These are phyloP conservation scores for Silurus aristotelis DNA, from an alignment of 2,797 vertebrate genomes.

Conservation along the genomic window DNA sequence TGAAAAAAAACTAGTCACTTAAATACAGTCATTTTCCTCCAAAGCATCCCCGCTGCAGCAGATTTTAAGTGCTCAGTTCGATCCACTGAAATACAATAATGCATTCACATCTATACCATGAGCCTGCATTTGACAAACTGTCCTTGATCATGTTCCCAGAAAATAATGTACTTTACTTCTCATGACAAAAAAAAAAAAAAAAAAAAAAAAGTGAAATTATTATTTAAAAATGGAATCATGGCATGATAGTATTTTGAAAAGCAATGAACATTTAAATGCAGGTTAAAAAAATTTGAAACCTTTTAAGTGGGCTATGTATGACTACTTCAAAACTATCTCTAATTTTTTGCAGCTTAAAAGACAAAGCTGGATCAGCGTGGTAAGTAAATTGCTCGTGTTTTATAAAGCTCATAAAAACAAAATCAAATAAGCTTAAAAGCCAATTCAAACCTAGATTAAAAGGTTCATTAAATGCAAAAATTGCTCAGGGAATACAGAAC, in stretches of 20 bases:
- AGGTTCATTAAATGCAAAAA: conserved; percentile 82
- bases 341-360: conserved; percentile 62
- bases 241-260: background rate
- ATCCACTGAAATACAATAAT: background rate
- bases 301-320: conserved; percentile 62
- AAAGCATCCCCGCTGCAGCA: background rate
- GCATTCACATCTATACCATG: background rate
- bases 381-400: conserved; percentile 74
- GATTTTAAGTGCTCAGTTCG: background rate
- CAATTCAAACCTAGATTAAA: conserved; percentile 78
- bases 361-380: conserved; percentile 72
- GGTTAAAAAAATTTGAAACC: background rate
- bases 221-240: background rate
- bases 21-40: background rate
- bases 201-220: background rate
- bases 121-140: background rate
- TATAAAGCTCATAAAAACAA: conserved; percentile 70
- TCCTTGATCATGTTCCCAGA: background rate
- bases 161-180: background rate
- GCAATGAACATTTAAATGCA: background rate
- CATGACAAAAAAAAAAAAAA: background rate
- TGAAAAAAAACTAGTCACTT: background rate
- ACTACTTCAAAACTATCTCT: conserved; percentile 64
- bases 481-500: conserved; percentile 76
- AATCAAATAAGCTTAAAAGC: conserved; percentile 69